Conservation (phyloP, 1,140 invertebrate genomes). For the Atta texana region DNA sequence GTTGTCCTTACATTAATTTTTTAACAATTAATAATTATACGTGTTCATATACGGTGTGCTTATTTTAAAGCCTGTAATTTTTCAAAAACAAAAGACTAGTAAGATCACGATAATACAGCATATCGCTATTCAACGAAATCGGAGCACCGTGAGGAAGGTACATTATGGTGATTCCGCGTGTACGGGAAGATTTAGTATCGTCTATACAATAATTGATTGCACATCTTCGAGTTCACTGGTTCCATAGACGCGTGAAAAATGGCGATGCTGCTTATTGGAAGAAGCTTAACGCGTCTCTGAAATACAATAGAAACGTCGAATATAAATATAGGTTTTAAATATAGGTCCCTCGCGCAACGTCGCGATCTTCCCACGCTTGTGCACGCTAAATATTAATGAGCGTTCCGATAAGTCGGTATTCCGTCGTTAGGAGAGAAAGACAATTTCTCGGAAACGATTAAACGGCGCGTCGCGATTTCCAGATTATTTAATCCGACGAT, state of each 20-base stretch:
- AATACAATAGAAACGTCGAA: conserved; percentile 3
- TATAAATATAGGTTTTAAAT: conserved; percentile 18
- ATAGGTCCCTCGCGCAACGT: not conserved
- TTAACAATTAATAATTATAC: not conserved
- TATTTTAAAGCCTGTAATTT: not conserved
- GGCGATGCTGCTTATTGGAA: conserved; percentile 18
- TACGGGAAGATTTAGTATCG: conserved; percentile 44
- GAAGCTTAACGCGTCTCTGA: not conserved
- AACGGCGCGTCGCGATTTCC: conserved; percentile 15
- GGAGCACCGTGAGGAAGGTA: not conserved
- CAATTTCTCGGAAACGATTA: not conserved
- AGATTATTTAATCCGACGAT: conserved; percentile 49
- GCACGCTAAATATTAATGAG: conserved; percentile 33
- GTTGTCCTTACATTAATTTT: conserved; percentile 1
- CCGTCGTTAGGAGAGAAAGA: not conserved
- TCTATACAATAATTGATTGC: conserved; percentile 52
- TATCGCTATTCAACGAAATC: conserved; percentile 24
- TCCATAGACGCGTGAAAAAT: conserved; percentile 40
- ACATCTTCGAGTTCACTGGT: conserved; percentile 36
- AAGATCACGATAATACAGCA: conserved; percentile 4
- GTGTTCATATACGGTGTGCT: not conserved
- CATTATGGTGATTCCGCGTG: conserved; percentile 29
- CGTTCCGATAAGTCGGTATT: not conserved
- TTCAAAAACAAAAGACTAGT: not conserved
- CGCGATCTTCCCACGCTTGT: not conserved